Percentiles rank a stretch among this genome's conserved stretches.
phyloP scores from a whole-genome alignment of 2,113 vertebrate genomes.

The Bolborhynchus lineola region DNA sequence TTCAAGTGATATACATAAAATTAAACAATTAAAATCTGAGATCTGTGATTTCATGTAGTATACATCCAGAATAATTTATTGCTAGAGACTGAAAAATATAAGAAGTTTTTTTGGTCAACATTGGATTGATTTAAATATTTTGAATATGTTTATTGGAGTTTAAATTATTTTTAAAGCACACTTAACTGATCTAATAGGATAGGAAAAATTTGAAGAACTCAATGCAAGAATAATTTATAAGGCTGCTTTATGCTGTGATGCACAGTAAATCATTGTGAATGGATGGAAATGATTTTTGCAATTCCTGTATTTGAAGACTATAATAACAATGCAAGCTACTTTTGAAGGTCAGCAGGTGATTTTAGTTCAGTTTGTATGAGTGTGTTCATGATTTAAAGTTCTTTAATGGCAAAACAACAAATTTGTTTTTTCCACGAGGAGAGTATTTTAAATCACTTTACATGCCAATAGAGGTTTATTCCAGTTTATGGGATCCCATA shows the following conservation, averaged over 20 bases:
- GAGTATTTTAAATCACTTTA: not conserved
- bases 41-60: not conserved
- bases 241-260: conserved; percentile 1
- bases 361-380: not conserved
- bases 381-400: not conserved
- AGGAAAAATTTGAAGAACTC: not conserved
- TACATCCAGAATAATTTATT: not conserved
- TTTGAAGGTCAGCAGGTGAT: conserved; percentile 33
- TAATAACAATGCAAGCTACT: not conserved
- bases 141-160: not conserved
- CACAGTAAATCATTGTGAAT: conserved; percentile 25
- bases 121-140: conserved; percentile 24
- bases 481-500: not conserved
- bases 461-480: not conserved
- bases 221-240: not conserved
- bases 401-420: conserved; percentile 2
- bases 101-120: not conserved
- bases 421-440: not conserved
- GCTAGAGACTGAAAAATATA: not conserved
- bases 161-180: conserved; percentile 2
- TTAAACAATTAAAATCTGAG: not conserved
- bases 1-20: not conserved
- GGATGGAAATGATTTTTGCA: conserved; percentile 19
- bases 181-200: not conserved
- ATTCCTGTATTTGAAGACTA: not conserved